Percentiles rank a stretch among this genome's conserved stretches.
Conservation (phyloP, 2,888 invertebrate species). For the Mimachlamys varia region DNA sequence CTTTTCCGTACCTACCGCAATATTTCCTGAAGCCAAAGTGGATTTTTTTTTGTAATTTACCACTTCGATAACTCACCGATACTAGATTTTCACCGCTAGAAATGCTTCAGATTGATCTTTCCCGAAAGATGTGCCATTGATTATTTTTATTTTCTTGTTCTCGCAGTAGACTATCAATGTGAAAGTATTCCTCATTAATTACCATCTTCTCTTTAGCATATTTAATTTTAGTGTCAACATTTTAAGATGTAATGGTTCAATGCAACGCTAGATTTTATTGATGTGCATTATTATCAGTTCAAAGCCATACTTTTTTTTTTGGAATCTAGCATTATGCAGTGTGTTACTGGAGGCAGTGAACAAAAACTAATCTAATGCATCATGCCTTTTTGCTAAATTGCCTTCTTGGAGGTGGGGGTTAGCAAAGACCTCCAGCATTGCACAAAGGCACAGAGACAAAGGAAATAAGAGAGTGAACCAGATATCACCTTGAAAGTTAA, state of each 20-base stretch:
- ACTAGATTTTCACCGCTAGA: constrained; percentile 5
- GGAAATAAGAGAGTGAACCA: not conserved
- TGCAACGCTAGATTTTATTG: not conserved
- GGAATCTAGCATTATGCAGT: constrained; percentile 14
- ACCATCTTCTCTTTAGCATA: constrained; percentile 4
- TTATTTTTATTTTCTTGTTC: not conserved
- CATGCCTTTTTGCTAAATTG: constrained; percentile 34
- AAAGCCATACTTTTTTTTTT: constrained; percentile 23
- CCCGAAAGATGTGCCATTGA: constrained; percentile 22
- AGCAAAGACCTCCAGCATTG: constrained; percentile 36
- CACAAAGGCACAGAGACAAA: not conserved
- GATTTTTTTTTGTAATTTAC: not conserved
- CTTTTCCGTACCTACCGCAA: constrained; percentile 11
- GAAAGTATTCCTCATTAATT: constrained; percentile 15
- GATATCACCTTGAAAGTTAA: not conserved
- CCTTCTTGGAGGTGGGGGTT: constrained; percentile 25
- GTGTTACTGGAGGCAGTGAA: not conserved
- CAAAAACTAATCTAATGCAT: constrained; percentile 15
- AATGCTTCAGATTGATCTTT: constrained; percentile 19
- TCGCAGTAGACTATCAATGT: not conserved
- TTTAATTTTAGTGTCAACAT: constrained; percentile 34
- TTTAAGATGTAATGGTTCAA: not conserved
- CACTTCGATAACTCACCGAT: not conserved
- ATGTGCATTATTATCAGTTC: not conserved
- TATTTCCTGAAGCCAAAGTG: not conserved